phyloP scores from a whole-genome alignment of 2,888 invertebrate species.

The Drosophila merina region DNA sequence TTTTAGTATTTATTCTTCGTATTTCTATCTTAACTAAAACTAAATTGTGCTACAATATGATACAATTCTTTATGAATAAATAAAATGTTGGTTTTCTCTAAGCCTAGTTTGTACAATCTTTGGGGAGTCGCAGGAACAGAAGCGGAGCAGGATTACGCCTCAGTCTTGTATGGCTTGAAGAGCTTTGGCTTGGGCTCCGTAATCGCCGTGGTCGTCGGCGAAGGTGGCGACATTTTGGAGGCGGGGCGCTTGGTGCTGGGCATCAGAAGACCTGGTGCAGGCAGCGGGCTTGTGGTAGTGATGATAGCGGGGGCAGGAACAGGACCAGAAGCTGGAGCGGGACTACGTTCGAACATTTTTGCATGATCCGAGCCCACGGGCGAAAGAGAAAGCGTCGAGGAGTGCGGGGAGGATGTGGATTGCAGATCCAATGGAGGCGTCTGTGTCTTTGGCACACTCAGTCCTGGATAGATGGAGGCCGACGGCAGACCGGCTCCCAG shows the following conservation, averaged over 20 bases:
- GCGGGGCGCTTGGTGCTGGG: conserved; percentile 72
- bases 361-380: conserved; percentile 84
- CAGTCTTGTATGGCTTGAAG: conserved; percentile 90
- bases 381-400: conserved; percentile 83
- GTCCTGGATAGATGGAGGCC: conserved; percentile 57
- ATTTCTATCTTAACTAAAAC: conserved; percentile 40
- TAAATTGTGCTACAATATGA: conserved; percentile 37
- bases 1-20: conserved; percentile 52
- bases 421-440: conserved; percentile 84
- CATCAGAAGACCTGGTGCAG: conserved; percentile 72
- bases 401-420: conserved; percentile 83
- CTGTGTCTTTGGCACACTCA: conserved; percentile 81
- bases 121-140: not conserved
- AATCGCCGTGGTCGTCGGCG: conserved; percentile 61
- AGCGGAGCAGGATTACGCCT: conserved; percentile 65
- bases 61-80: conserved; percentile 36
- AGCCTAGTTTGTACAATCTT: conserved; percentile 76
- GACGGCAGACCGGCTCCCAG: conserved; percentile 58
- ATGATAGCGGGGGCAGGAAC: conserved; percentile 15
- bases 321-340: conserved; percentile 73
- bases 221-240: conserved; percentile 73
- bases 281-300: conserved; percentile 56
- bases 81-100: conserved; percentile 33
- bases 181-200: conserved; percentile 86
- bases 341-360: conserved; percentile 82